Evolutionary conservation across 2,797 vertebrate species (phyloP).

Genomic region (Acanthornis magna): DNA sequence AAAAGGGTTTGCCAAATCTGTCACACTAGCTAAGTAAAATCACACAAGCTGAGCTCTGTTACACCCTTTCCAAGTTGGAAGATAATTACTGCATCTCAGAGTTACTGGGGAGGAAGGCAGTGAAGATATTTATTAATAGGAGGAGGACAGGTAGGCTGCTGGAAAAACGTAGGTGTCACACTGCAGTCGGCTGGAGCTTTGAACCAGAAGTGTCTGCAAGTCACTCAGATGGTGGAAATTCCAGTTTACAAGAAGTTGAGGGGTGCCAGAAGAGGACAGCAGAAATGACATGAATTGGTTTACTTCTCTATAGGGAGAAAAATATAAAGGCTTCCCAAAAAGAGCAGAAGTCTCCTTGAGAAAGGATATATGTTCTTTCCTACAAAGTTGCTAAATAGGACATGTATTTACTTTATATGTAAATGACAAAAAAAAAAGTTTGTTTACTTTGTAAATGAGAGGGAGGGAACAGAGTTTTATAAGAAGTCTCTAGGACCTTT

Average conservation of each 20-base stretch:
- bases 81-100: background rate
- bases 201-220: background rate
- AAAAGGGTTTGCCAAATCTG: background rate
- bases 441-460: slow-evolving; percentile 22
- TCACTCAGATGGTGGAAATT: background rate
- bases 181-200: background rate
- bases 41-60: background rate
- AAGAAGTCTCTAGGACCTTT: background rate
- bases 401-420: slow-evolving; percentile 20
- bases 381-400: background rate
- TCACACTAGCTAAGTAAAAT: background rate
- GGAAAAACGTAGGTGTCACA: background rate
- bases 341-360: background rate
- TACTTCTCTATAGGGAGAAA: background rate
- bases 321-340: background rate
- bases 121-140: background rate
- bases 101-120: background rate
- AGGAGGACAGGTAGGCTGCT: background rate
- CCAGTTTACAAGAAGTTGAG: background rate
- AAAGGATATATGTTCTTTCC: background rate
- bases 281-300: background rate
- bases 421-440: slow-evolving; percentile 9
- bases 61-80: background rate
- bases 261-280: background rate
- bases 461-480: background rate